Evolutionary conservation across 2,888 invertebrate genomes (phyloP).

Genomic region (Timema podura): DNA sequence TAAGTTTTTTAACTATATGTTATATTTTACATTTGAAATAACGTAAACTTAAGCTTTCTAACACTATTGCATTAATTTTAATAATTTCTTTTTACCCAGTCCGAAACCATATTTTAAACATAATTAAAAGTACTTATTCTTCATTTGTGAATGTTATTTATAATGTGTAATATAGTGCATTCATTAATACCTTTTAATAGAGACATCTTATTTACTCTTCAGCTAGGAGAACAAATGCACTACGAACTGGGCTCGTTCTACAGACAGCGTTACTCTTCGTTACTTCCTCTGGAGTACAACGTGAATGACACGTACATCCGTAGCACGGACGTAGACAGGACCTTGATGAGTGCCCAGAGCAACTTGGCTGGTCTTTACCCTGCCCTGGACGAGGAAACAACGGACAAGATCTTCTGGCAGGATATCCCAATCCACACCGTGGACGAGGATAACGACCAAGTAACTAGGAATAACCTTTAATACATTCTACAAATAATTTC

Average conservation of each 20-base stretch:
- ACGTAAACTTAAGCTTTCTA: too few species aligned
- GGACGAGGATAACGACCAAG: slow-evolving; percentile 41
- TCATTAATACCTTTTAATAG: too few species aligned
- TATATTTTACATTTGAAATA: too few species aligned
- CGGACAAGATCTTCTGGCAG: slow-evolving; percentile 45
- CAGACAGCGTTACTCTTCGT: slow-evolving; percentile 2
- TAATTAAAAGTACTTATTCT: too few species aligned
- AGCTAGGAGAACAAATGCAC: slow-evolving; percentile 1
- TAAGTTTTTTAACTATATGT: too few species aligned
- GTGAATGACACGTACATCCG: slow-evolving; percentile 27
- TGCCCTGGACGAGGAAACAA: slow-evolving; percentile 30
- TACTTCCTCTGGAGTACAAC: slow-evolving; percentile 9
- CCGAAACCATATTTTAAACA: too few species aligned
- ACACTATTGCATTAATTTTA: too few species aligned
- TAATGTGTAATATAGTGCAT: too few species aligned
- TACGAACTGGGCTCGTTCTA: slow-evolving; percentile 8
- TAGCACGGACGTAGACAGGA: slow-evolving; percentile 49
- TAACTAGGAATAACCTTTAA: slow-evolving; percentile 29
- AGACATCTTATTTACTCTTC: too few species aligned
- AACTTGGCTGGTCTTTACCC: slow-evolving; percentile 46
- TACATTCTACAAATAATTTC: too few species aligned
- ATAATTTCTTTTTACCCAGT: too few species aligned
- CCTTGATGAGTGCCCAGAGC: slow-evolving; percentile 47
- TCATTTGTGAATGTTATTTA: too few species aligned
- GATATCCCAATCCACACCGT: slow-evolving; percentile 51